Base-by-base conservation (phyloP, 2,113 vertebrate species). In the Sorex fumeus region DNA sequence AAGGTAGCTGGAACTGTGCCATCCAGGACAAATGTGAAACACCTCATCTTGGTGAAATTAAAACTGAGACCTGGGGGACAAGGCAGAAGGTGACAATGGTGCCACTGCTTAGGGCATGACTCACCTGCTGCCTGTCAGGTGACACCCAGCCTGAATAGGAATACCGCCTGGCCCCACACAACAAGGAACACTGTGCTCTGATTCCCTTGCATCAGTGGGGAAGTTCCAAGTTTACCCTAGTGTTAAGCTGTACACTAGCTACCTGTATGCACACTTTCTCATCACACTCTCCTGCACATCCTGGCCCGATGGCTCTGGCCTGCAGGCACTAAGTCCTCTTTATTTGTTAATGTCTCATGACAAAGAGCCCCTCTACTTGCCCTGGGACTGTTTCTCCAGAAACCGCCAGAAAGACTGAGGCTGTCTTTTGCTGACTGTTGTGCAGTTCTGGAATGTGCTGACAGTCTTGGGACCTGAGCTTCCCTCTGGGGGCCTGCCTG, bases 111-210 rank as follows among this genome's bases (percentile, higher is more conserved):
- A 3, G 60, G 34, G 62, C 70, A 21, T 94, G 36, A 75, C 40
- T 94, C 71, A 74, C 77, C n/a, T 32, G 78, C 36, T 53, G 6
- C 50, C 84, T n/a, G 34, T 84, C 69, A 85, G 77, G 69, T 95
- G 95, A 94, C 94, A 72, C 62, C 45, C 30, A 13, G 69, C 34
- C 94, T 32, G 13, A 92, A 45, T 10, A 87, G 82, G 82, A 62
- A 43, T n/a, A 81, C 62, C 28, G 3, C 27, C 72, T 27, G 77
- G 86, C 84, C 34, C 80, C 25, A 50, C 21, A 21, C 1, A 71
- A n/a, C n/a, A n/a, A n/a, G 86, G 85, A 62, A 76, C 32, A 1
- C 45, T 1, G 36, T 80, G 43, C 60, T 91, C 57, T n/a, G 76
- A 82, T 36, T 77, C 70, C 25, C 27, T 66, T 66, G 18, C 21